A percentile compares a stretch with the other conserved stretches of the same genome.
Conservation (phyloP, 2,888 invertebrate genomes). For the Amphipoea lucens region DNA sequence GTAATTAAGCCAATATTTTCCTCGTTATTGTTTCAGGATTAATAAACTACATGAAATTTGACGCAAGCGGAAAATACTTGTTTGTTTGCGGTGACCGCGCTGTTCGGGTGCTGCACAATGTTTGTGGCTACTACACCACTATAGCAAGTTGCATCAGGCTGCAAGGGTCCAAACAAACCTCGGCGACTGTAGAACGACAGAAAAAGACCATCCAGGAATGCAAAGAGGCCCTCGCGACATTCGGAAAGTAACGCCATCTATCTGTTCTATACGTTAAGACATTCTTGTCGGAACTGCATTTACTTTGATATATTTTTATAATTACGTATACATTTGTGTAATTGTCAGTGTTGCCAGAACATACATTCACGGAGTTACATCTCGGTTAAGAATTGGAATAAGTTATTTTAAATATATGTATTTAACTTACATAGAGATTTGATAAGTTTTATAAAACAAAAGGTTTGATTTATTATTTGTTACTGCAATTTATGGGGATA, state of each 20-base stretch:
- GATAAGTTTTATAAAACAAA: background rate
- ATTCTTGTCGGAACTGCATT: constrained; percentile 64
- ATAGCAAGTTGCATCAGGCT: constrained; percentile 83
- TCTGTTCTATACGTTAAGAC: constrained; percentile 36
- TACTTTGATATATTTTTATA: constrained; percentile 59
- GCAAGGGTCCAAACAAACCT: constrained; percentile 91
- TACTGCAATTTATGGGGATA: background rate
- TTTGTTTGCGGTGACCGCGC: constrained; percentile 94
- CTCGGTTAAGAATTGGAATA: constrained; percentile 14
- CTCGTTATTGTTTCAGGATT: constrained; percentile 88
- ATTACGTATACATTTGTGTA: constrained; percentile 41
- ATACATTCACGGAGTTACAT: constrained; percentile 1
- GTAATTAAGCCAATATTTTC: constrained; percentile 36
- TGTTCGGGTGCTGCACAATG: constrained; percentile 94
- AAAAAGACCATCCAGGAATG: constrained; percentile 92
- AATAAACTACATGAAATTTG: constrained; percentile 93
- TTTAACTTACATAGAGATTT: background rate
- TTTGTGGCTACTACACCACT: constrained; percentile 85
- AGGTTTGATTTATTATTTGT: background rate
- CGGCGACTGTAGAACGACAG: constrained; percentile 94
- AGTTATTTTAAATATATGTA: background rate
- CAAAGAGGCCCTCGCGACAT: constrained; percentile 84
- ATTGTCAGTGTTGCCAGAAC: constrained; percentile 67
- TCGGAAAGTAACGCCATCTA: constrained; percentile 77
- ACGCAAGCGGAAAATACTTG: constrained; percentile 93